These are phyloP conservation scores for Podabrus alpinus DNA, from an alignment of 2,888 invertebrate genomes.

Conservation along the genomic window DNA sequence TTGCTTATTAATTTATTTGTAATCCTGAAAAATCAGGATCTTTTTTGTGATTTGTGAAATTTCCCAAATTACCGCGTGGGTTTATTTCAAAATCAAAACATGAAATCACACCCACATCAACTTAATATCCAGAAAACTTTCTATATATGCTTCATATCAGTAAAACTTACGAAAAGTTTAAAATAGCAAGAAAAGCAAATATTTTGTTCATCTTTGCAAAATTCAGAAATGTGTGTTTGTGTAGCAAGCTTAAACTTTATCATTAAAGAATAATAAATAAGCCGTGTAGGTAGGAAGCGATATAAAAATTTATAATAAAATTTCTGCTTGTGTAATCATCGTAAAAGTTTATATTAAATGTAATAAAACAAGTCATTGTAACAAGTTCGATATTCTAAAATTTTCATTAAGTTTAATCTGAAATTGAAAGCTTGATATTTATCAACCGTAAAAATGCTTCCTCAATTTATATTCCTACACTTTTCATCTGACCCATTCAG, in stretches of 20 bases:
- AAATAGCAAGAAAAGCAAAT: neutral
- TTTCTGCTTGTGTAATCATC: neutral
- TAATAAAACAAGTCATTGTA: neutral
- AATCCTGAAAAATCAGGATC: too few relatives aligned
- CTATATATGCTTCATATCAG: neutral
- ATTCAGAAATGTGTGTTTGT: neutral
- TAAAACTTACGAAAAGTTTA: neutral
- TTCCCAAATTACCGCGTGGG: neutral
- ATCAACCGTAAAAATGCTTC: conserved; percentile 5
- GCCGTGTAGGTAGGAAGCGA: neutral
- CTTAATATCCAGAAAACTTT: neutral
- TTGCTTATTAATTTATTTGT: too few relatives aligned
- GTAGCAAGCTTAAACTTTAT: neutral
- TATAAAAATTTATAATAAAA: neutral
- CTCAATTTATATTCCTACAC: conserved; percentile 1
- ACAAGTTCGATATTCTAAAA: neutral
- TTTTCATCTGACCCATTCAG: conserved; percentile 3
- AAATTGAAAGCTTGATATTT: neutral
- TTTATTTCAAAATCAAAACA: neutral
- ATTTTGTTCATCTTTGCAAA: neutral
- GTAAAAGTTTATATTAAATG: neutral
- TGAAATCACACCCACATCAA: neutral
- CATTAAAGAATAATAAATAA: neutral
- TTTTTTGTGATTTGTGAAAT: neutral
- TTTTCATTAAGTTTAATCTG: conserved; percentile 1